Evolutionary conservation across 1,140 invertebrate genomes (phyloP), one percentile per base, ranked within the genome.

Genomic region (Scaptomyza hsui): DNA sequence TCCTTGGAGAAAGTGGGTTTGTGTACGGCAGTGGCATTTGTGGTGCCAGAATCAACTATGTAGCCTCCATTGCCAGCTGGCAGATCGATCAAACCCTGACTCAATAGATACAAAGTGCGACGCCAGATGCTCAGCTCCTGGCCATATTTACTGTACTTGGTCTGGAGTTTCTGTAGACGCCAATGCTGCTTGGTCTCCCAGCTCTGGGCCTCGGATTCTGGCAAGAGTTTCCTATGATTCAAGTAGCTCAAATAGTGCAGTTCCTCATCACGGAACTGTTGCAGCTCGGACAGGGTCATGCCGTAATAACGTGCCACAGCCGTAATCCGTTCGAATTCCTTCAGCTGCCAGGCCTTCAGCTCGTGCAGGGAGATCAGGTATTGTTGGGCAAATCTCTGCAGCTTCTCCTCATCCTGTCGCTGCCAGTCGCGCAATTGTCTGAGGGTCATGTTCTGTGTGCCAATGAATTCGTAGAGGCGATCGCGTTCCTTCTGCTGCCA

Each of bases 401-500:
- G 26, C 2, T 72, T 41, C 35, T 72, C 52, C 1, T 75, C 72
- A 15, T 86, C 80, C 47, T 91, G 83, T 4, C 61, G 75, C 45
- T 91, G 90, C 90, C 89, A 91, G 9, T 74, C 72, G 3, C 37
- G 68, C 19, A 91, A 24, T 26, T 91, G 82, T 0, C 65, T 55
- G 18, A 86, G 26, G 1, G 72, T 80, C 59, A 91, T 83, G 41
- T 86, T 90, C 45, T 90, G 88, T 19, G 77, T 91, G 37, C 76
- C 71, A 26, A 91, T 90, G 21, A 91, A 89, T 4, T 75, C 82
- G 44, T 91, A 91, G 0, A 91, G 64, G 18, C 89, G 89, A 68
- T 91, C 90, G 4, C 90, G 83, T 26, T 91, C 90, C 18, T 65
- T 49, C 39, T 75, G 73, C 68, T 91, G 90, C 90, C 90, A 91